These are phyloP conservation scores for Pimephales promelas DNA, from an alignment of 2,113 vertebrate genomes.

Conservation along the genomic window DNA sequence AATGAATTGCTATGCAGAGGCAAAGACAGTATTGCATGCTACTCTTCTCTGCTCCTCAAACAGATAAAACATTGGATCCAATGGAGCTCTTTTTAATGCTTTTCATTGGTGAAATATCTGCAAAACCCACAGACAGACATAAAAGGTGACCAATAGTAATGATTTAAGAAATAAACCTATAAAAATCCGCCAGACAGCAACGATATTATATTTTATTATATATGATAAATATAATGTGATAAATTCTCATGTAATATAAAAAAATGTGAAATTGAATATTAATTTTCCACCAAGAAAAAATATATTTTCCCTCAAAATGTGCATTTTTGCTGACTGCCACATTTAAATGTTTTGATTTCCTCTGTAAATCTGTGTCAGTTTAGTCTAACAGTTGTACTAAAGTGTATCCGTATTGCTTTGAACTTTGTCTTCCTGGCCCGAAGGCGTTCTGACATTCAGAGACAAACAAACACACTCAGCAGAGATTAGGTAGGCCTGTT, in stretches of 20 bases:
- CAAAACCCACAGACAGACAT: too few relatives aligned
- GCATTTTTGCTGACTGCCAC: not conserved
- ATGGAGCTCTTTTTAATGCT: too few relatives aligned
- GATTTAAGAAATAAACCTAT: too few relatives aligned
- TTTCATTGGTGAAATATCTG: too few relatives aligned
- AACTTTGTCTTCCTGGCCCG: conserved; percentile 36
- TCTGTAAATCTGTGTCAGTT: conserved; percentile 47
- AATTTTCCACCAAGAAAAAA: not conserved
- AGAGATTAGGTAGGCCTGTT: conserved; percentile 51
- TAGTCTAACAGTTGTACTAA: conserved; percentile 26
- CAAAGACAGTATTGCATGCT: too few relatives aligned
- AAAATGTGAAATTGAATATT: too few relatives aligned
- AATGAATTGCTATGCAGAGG: too few relatives aligned
- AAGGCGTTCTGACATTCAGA: conserved; percentile 51
- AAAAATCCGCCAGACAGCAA: too few relatives aligned
- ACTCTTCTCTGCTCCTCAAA: too few relatives aligned
- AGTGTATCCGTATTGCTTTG: conserved; percentile 49
- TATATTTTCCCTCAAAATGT: not conserved
- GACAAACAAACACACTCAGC: conserved; percentile 52
- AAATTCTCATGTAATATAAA: not conserved
- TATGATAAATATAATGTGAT: not conserved
- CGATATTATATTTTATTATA: not conserved
- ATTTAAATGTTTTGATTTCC: conserved; percentile 43
- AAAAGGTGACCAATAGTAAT: too few relatives aligned
- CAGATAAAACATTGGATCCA: too few relatives aligned